phyloP scores from a whole-genome alignment of 2,888 invertebrate genomes.

The Dynastes tityus region DNA sequence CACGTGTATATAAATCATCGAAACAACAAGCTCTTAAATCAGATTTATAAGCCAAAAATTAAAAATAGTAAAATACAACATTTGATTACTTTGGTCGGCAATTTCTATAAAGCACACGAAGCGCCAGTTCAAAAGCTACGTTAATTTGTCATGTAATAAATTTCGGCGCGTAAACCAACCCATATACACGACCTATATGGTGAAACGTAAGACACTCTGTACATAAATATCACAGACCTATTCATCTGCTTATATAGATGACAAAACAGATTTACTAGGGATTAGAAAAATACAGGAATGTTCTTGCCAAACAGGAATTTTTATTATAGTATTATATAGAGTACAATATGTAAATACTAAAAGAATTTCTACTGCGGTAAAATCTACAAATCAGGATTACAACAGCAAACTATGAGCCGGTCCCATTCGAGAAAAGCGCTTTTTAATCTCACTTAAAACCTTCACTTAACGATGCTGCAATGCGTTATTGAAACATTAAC shows the following conservation, averaged over 20 bases:
- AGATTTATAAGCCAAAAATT: constrained; percentile 26
- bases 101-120: constrained; percentile 31
- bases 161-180: constrained; percentile 30
- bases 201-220: not conserved
- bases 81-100: constrained; percentile 34
- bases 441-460: constrained; percentile 16
- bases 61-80: constrained; percentile 31
- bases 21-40: constrained; percentile 10
- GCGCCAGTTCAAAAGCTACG: not conserved
- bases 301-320: too few relatives aligned
- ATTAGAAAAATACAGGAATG: not conserved
- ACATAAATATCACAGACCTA: too few relatives aligned
- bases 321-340: too few relatives aligned
- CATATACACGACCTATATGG: not conserved
- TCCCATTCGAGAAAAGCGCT: constrained; percentile 3
- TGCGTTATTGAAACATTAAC: constrained; percentile 3
- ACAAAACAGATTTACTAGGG: not conserved
- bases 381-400: constrained; percentile 8
- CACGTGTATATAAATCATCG: constrained; percentile 15
- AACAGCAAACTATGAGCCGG: not conserved
- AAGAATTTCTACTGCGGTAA: not conserved
- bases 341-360: not conserved
- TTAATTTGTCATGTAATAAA: constrained; percentile 41
- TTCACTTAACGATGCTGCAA: not conserved
- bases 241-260: not conserved